phyloP scores from a whole-genome alignment of 2,888 invertebrate species.

The Drosophila austrosaltans region DNA sequence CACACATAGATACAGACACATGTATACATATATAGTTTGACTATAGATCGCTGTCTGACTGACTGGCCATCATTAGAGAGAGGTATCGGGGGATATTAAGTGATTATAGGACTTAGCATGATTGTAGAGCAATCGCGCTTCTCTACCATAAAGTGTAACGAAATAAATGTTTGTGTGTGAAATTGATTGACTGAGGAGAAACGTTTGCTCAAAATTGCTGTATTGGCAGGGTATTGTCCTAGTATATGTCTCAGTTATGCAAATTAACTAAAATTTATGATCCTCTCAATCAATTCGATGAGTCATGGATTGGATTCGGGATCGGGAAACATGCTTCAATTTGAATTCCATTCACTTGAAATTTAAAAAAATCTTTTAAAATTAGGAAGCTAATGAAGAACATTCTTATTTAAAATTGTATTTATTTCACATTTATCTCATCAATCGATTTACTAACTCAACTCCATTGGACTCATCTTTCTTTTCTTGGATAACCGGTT shows the following conservation, averaged over 20 bases:
- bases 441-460: too few species aligned
- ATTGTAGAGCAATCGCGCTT: conserved; percentile 10
- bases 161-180: conserved; percentile 12
- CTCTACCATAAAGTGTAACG: conserved; percentile 7
- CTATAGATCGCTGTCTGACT: conserved; percentile 7
- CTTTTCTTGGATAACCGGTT: neutral
- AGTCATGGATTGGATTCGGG: neutral
- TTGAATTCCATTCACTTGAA: neutral
- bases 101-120: conserved; percentile 56
- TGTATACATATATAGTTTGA: neutral
- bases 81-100: conserved; percentile 58
- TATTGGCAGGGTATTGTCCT: neutral
- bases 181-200: neutral
- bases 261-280: neutral
- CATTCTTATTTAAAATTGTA: too few species aligned
- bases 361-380: too few species aligned
- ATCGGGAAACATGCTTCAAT: neutral
- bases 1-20: neutral
- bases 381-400: too few species aligned
- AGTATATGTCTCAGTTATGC: neutral
- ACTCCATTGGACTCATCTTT: too few species aligned
- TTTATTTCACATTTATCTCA: too few species aligned
- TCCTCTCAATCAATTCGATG: neutral
- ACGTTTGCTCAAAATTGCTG: too few species aligned
- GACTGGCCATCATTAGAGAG: conserved; percentile 55